phyloP scores from a whole-genome alignment of 2,797 vertebrate genomes.

The Erithacus rubecula region DNA sequence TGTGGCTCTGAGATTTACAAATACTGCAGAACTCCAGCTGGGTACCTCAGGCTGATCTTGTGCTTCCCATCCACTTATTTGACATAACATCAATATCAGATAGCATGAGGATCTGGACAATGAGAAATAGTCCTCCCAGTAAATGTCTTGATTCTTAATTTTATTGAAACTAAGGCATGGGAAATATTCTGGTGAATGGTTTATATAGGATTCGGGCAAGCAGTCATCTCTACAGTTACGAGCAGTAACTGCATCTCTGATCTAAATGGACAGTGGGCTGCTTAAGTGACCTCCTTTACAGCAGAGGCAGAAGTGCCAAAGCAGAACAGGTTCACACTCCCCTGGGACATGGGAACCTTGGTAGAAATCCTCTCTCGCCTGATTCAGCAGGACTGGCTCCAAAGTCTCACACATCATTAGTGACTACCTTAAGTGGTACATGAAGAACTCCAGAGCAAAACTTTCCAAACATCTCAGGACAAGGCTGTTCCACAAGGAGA shows the following conservation, averaged over 20 bases:
- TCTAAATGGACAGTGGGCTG: neutral
- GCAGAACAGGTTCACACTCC: neutral
- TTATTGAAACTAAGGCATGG: neutral
- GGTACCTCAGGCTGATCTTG: neutral
- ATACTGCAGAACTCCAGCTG: neutral
- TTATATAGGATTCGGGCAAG: neutral
- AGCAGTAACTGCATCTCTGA: neutral
- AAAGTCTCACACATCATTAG: neutral
- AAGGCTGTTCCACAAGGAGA: neutral
- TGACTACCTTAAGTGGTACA: neutral
- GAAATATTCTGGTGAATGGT: neutral
- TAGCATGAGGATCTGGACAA: neutral
- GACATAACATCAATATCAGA: neutral
- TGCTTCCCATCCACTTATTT: neutral
- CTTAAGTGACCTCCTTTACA: neutral
- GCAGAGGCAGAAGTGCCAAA: neutral
- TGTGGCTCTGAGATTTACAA: neutral
- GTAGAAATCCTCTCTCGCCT: neutral
- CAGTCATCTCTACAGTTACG: neutral
- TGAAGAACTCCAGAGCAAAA: neutral
- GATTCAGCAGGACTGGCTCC: neutral
- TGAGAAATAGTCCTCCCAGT: neutral
- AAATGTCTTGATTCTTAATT: neutral
- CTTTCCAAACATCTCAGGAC: neutral
- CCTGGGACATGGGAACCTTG: neutral